Base-by-base conservation (phyloP, 2,797 vertebrate genomes). In the Poeciliopsis paucimaculata region DNA sequence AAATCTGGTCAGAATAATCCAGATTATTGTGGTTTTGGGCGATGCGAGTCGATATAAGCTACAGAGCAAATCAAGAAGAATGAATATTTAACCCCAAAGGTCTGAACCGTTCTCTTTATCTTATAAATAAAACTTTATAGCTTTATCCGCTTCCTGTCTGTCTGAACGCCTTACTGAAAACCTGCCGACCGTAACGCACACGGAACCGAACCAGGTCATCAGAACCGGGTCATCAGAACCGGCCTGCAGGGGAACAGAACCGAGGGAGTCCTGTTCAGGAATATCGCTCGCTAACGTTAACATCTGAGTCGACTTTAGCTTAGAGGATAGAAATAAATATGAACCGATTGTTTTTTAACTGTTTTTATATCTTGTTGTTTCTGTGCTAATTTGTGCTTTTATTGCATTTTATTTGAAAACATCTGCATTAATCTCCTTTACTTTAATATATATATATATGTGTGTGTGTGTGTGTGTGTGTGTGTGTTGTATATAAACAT, bases 321-420 rank as follows among this genome's bases (percentile, higher is more conserved):
- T 77, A 86, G 66, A 85, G 83, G 90, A 86, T 80, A 76, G n/a
- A 55, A 55, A 89, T 75, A 64, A 46, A 78, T 53, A 72, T 87
- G 16, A 89, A 75, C 10, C 80, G 41, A 87, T 90, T 66, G 86
- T 18, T 76, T 86, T 87, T 82, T 90, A 89, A 78, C 49, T 88
- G 83, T 93, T 93, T 94, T 93, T 94, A 87, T 95, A 93, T 81
- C 89, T 53, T 13, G 89, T 81, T 77, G 53, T 20, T 20, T 66
- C 73, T 77, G 75, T 39, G 53, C 8, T 83, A 88, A 82, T 81
- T 80, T 86, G 39, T 92, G 88, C 43, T 77, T 84, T 81, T 83
- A 34, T 75, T 85, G 79, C 68, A 60, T 86, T 70, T 77, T 8
- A 70, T 81, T 75, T 85, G 76, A 84, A 72, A 82, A 82, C 77